Evolutionary conservation across 1,140 invertebrate genomes (phyloP).

Genomic region (Charaxes varanes): DNA sequence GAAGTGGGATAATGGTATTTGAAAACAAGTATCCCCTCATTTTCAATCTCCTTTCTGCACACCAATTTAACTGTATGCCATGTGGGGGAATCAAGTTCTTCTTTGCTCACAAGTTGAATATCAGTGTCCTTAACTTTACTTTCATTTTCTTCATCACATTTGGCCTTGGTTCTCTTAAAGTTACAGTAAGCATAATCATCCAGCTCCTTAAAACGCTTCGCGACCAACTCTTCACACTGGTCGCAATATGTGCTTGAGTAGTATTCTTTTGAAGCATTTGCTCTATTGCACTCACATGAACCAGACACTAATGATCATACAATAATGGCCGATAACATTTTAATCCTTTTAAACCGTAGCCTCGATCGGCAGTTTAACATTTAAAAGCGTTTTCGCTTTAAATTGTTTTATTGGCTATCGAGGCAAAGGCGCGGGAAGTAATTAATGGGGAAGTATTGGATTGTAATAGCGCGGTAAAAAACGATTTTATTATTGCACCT

Average conservation of each 20-base stretch:
- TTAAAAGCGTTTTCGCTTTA: too few relatives aligned
- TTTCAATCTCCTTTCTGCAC: constrained; percentile 34
- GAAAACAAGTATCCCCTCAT: constrained; percentile 36
- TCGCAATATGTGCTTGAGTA: constrained; percentile 82
- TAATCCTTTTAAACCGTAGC: too few relatives aligned
- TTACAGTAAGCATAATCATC: constrained; percentile 83
- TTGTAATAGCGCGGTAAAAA: too few relatives aligned
- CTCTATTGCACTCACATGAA: constrained; percentile 75
- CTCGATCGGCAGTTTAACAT: too few relatives aligned
- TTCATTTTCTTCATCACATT: constrained; percentile 75
- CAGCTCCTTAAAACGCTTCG: constrained; percentile 80
- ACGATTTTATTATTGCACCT: too few relatives aligned
- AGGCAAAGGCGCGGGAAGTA: too few relatives aligned
- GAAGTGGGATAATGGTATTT: constrained; percentile 30
- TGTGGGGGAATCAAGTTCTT: constrained; percentile 29
- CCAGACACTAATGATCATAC: too few relatives aligned
- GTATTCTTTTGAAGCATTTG: constrained; percentile 40
- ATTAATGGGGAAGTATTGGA: too few relatives aligned
- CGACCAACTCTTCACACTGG: constrained; percentile 72
- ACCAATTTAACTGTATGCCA: constrained; percentile 26
- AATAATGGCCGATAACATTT: too few relatives aligned
- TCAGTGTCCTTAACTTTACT: constrained; percentile 69
- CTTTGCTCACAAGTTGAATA: constrained; percentile 30
- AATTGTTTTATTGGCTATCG: too few relatives aligned
- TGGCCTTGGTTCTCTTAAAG: constrained; percentile 63